Conservation (phyloP, 2,113 vertebrate species). For the Haemorhous mexicanus region DNA sequence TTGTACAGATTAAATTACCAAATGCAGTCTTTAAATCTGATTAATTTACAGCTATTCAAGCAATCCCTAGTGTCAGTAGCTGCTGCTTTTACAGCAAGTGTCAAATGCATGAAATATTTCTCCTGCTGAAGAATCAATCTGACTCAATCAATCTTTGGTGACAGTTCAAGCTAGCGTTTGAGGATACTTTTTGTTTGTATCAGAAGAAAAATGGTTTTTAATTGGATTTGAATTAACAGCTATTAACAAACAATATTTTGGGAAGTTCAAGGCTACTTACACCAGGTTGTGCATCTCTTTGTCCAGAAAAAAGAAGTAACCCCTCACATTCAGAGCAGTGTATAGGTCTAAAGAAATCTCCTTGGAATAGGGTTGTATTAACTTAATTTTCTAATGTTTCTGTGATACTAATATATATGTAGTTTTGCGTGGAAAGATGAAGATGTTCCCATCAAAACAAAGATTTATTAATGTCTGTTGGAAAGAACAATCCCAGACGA, state of each 20-base stretch:
- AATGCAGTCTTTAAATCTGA: slow-evolving; percentile 46
- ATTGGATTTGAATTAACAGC: slow-evolving; percentile 8
- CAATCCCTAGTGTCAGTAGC: slow-evolving; percentile 3
- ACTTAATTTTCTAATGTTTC: background rate
- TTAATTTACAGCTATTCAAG: slow-evolving; percentile 57
- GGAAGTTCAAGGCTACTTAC: background rate
- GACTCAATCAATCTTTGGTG: background rate
- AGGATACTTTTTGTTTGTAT: background rate
- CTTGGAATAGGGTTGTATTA: background rate
- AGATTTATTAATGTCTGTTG: background rate
- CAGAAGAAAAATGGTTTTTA: background rate
- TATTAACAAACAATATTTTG: background rate
- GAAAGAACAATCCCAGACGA: background rate
- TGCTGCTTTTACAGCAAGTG: slow-evolving; percentile 33
- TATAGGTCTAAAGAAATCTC: background rate
- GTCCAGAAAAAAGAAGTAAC: background rate
- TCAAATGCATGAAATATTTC: slow-evolving; percentile 42
- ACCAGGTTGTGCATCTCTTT: background rate
- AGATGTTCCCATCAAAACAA: background rate
- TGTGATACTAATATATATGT: background rate
- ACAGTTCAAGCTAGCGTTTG: background rate
- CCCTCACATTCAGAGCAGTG: background rate
- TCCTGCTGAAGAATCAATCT: slow-evolving; percentile 27
- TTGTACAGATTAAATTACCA: slow-evolving; percentile 35
- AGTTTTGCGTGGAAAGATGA: background rate